Percentiles rank a stretch among this genome's conserved stretches.
Conservation (phyloP, 1,140 invertebrate species). For the Daktulosphaira vitifoliae region DNA sequence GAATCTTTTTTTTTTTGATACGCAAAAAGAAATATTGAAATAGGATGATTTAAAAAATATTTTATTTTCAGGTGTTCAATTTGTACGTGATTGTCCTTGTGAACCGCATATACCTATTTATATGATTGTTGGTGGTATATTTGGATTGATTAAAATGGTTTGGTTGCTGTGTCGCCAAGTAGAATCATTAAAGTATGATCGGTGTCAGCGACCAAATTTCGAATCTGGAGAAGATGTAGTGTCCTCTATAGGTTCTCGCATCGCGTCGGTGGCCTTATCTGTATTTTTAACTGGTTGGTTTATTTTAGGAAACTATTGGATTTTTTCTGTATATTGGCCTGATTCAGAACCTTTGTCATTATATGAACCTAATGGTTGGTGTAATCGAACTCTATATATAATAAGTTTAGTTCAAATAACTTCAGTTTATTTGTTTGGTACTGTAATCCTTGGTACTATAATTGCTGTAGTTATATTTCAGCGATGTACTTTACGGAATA, state of each 20-base stretch:
- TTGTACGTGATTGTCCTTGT: slow-evolving; percentile 65
- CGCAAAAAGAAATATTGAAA: no score
- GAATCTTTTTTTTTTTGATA: no score
- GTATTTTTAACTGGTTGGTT: slow-evolving; percentile 68
- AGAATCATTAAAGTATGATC: slow-evolving; percentile 48
- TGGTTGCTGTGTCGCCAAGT: slow-evolving; percentile 63
- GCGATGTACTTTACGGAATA: slow-evolving; percentile 46
- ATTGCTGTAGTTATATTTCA: slow-evolving; percentile 51
- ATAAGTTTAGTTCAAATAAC: slow-evolving; percentile 65
- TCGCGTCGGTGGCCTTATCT: slow-evolving; percentile 52
- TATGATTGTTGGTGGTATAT: slow-evolving; percentile 68
- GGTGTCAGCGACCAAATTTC: slow-evolving; percentile 44
- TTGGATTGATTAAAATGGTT: slow-evolving; percentile 60
- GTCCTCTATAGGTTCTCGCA: slow-evolving; percentile 44
- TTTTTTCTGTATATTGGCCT: slow-evolving; percentile 65
- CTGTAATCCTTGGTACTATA: slow-evolving; percentile 48
- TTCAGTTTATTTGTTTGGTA: slow-evolving; percentile 44
- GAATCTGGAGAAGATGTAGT: slow-evolving; percentile 47
- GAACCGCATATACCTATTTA: slow-evolving; percentile 71
- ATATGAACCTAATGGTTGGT: slow-evolving; percentile 65
- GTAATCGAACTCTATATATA: slow-evolving; percentile 64
- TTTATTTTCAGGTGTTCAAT: slow-evolving; percentile 67
- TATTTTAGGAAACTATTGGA: slow-evolving; percentile 68
- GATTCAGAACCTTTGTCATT: slow-evolving; percentile 53
- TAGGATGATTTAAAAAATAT: no score